phyloP scores from a whole-genome alignment of 1,140 invertebrate genomes.

The Chrysomallon squamiferum region DNA sequence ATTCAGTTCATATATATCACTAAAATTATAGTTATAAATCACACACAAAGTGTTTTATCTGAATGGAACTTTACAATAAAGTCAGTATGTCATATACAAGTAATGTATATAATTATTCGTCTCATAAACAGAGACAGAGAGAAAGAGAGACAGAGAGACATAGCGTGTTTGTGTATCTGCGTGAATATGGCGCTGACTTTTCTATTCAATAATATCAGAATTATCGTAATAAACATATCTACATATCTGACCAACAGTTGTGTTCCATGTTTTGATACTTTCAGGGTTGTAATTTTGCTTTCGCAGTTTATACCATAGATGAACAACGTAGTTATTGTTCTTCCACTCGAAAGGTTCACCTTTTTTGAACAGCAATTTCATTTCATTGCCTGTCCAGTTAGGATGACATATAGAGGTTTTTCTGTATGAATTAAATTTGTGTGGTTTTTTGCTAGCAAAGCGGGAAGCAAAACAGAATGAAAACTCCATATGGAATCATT shows the following conservation, averaged over 20 bases:
- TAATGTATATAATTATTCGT: no score
- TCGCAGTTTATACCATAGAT: neutral
- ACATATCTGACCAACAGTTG: constrained; percentile 2
- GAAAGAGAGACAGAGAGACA: no score
- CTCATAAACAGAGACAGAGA: no score
- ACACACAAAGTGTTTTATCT: no score
- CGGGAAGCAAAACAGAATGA: neutral
- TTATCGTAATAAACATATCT: constrained; percentile 9
- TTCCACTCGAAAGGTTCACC: neutral
- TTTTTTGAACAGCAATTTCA: neutral
- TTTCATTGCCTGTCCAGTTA: neutral
- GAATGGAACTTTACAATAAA: no score
- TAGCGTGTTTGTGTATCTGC: no score
- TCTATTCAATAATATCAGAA: neutral
- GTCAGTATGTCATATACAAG: no score
- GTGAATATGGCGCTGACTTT: no score
- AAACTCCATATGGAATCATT: neutral
- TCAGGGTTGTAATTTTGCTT: neutral
- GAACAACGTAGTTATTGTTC: neutral
- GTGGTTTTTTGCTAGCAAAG: neutral
- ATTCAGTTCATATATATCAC: no score
- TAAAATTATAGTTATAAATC: no score
- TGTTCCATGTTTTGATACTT: neutral
- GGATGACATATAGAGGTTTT: neutral
- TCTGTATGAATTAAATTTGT: constrained; percentile 1